Base-by-base conservation (phyloP, 2,797 vertebrate species). In the Sphenopsis melanotis region DNA sequence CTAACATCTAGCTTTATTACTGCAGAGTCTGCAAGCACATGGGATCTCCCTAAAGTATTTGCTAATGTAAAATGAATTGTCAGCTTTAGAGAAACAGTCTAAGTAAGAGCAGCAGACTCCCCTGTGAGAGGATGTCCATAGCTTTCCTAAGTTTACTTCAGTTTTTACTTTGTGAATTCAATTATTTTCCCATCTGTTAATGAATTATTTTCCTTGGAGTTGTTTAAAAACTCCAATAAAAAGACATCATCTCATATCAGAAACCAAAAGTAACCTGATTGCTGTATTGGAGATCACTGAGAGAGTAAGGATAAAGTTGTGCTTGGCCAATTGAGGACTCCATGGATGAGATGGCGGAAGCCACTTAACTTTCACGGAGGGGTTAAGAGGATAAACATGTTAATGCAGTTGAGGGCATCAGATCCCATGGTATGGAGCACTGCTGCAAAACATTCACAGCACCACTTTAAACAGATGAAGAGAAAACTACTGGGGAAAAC, bases 21-120 rank as follows among this genome's bases (percentile, higher is more conserved):
- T 94, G 85, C 74, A 74, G 80, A 86, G 42, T 71, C 86, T 94
- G 80, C 71, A 89, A 94, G 85, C 88, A 83, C 59, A 47, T 88
- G 80, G 94, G 56, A 90, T 95, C 91, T 96, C 91, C 86, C 83
- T 94, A 30, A 87, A 95, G 90, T 89, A 96, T 96, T 94, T 96
- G 89, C 91, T 96, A 96, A 96, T 94, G 94, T 88, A 94, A 96
- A 97, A 96, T 96, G 95, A 96, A 96, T 97, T 96, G 95, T 94
- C 83, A 94, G 93, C 92, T 94, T 96, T 94, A 96, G 82, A 86
- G 87, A 91, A 91, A 91, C 57, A 83, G 36, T 75, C 92, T 95
- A 93, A 96, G 81, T 94, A 97, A 96, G 89, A 93, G 53, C 27
- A 85, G 61, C 72, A 91, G 94, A 87, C 65, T 95, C 94, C 93